Percentiles rank a stretch among this genome's conserved stretches.
Evolutionary conservation across 1,140 invertebrate genomes (phyloP).

Genomic region (Pachypsylla venusta): DNA sequence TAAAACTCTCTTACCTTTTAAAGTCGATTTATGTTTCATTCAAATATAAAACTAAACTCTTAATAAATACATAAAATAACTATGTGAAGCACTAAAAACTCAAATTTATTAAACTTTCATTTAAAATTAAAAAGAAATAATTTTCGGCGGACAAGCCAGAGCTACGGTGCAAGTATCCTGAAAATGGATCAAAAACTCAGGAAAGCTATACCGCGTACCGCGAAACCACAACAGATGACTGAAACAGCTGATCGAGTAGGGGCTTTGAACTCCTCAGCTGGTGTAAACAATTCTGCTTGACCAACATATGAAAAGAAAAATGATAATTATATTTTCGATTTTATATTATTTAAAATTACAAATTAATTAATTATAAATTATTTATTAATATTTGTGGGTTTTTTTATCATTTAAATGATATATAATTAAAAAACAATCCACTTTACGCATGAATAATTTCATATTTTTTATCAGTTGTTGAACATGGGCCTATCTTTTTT

Average conservation of each 20-base stretch:
- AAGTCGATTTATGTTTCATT: too few relatives aligned
- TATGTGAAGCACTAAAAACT: too few relatives aligned
- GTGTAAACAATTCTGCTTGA: background rate
- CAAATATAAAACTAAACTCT: too few relatives aligned
- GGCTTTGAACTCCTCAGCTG: conserved; percentile 6
- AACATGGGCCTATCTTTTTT: background rate
- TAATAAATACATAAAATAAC: too few relatives aligned
- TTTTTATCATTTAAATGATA: background rate
- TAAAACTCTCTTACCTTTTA: too few relatives aligned
- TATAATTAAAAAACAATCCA: background rate
- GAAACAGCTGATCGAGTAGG: conserved; percentile 8
- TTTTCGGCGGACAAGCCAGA: too few relatives aligned
- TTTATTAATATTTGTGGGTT: conserved; percentile 1
- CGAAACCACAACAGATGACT: conserved; percentile 7
- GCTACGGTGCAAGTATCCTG: too few relatives aligned
- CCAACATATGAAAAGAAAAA: background rate
- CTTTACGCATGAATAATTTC: conserved; percentile 4
- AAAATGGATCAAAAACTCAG: background rate
- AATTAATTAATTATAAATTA: background rate
- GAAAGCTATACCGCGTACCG: conserved; percentile 6
- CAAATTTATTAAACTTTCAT: too few relatives aligned
- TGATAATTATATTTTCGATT: background rate
- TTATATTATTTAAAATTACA: background rate
- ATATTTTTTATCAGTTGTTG: background rate
- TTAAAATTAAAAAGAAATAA: too few relatives aligned